A percentile compares a stretch with the other conserved stretches of the same genome.
phyloP scores from a whole-genome alignment of 2,888 invertebrate genomes.

The Gastrophysa polygoni region DNA sequence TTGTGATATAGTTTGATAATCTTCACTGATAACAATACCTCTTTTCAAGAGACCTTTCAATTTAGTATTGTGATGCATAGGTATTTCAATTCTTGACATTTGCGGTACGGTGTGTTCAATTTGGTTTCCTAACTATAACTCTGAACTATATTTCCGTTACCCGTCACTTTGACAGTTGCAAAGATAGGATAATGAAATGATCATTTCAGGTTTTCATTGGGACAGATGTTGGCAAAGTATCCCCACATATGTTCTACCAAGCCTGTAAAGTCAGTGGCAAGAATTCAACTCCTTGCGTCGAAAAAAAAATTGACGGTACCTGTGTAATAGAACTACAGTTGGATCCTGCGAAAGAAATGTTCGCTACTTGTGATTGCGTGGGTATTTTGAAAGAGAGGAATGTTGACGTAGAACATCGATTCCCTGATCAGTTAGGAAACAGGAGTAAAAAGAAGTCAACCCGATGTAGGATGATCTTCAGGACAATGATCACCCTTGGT shows the following conservation, averaged over 20 bases:
- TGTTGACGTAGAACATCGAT: slow-evolving; percentile 92
- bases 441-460: slow-evolving; percentile 94
- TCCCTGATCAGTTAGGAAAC: slow-evolving; percentile 79
- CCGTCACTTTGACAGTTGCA: no score
- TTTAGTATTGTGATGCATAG: no score
- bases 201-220: slow-evolving; percentile 79
- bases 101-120: no score
- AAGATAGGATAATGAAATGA: no score
- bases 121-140: no score
- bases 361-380: slow-evolving; percentile 94
- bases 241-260: slow-evolving; percentile 97
- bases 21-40: no score
- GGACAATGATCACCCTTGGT: slow-evolving; percentile 79
- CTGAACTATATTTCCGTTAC: no score
- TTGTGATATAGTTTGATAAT: no score
- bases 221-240: slow-evolving; percentile 86
- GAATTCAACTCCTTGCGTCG: slow-evolving; percentile 91
- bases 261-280: slow-evolving; percentile 96
- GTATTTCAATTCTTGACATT: no score
- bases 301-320: slow-evolving; percentile 92
- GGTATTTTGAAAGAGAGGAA: slow-evolving; percentile 96
- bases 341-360: slow-evolving; percentile 89
- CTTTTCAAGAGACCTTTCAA: no score
- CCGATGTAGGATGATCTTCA: slow-evolving; percentile 92
- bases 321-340: slow-evolving; percentile 92